Evolutionary conservation across 2,113 vertebrate genomes (phyloP), one percentile per base, ranked within the genome.

Genomic region (Myocastor coypus): DNA sequence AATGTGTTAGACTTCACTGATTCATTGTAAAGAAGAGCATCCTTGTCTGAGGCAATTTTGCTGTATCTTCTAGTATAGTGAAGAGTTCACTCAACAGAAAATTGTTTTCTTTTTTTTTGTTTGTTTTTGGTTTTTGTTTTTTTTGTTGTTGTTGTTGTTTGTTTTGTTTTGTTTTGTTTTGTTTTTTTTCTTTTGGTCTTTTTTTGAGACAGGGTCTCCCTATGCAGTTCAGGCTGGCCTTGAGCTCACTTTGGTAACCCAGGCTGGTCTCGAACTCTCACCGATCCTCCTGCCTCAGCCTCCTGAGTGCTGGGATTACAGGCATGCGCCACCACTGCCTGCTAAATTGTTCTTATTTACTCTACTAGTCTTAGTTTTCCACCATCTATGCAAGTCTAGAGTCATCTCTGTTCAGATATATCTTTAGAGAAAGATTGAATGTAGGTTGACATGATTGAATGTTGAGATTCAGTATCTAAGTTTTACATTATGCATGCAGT

Each of bases 401-500:
- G 34, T 52, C 81, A 8, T 57, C 64, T n/a, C 28, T 92, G n/a
- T 46, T 32, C 64, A 87, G 40, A 8, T n/a, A 50, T 32, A 4
- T 55, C n/a, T 88, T 95, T 94, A 66, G 9, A 91, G 59, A 78
- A 91, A 94, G 42, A 92, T n/a, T 55, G 42, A 68, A 34, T 91
- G 14, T 87, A 78, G 42, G 61, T 10, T 92, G 50, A 89, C 16
- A 77, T 77, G n/a, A 93, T 69, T 63, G 55, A 57, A 57, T 92
- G 81, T 93, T 50, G 84, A 82, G 52, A 64, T 81, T 55, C 50
- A 88, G 57, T 37, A 81, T 26, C 2, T 55, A 37, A 34, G 24
- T 32, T 80, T 91, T 83, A 40, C 82, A 95, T 96, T 92, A 82
- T 59, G 13, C 22, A 80, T 61, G 64, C 28, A 64, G n/a, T 71